phyloP scores from a whole-genome alignment of 92 coral and sea anemone genomes.

The Actinostola sp. region DNA sequence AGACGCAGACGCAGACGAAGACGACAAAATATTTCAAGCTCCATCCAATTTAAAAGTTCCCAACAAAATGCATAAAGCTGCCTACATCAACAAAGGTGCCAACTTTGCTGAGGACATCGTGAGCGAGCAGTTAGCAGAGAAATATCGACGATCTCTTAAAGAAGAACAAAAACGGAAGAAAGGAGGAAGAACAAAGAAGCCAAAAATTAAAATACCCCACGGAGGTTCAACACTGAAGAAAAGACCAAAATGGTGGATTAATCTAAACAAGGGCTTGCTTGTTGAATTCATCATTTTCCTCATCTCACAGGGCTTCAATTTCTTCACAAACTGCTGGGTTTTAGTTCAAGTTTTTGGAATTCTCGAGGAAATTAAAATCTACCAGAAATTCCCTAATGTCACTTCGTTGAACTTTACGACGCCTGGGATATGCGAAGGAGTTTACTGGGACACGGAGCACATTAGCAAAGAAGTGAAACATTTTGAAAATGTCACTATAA shows the following conservation, averaged over 20 bases:
- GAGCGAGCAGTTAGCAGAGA: constrained; percentile 27
- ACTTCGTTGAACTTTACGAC: constrained; percentile 55
- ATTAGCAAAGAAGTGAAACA: constrained; percentile 46
- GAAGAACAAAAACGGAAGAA: constrained; percentile 1
- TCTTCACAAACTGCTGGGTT: constrained; percentile 81
- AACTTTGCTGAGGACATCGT: constrained; percentile 33
- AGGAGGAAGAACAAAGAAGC: constrained; percentile 2
- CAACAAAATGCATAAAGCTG: constrained; percentile 4
- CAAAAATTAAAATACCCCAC: too few species aligned
- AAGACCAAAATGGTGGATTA: constrained; percentile 46
- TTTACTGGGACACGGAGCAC: constrained; percentile 70
- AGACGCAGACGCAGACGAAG: too few species aligned
- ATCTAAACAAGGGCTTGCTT: constrained; percentile 76
- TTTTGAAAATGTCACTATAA: constrained; percentile 45
- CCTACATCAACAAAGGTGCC: constrained; percentile 12
- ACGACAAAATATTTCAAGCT: too few species aligned
- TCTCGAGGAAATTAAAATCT: constrained; percentile 38
- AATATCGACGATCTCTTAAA: constrained; percentile 5
- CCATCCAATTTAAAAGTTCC: too few species aligned
- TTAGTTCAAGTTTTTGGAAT: constrained; percentile 62
- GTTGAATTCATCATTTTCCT: constrained; percentile 81
- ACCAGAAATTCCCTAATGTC: constrained; percentile 54
- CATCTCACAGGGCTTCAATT: constrained; percentile 85
- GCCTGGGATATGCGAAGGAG: constrained; percentile 65
- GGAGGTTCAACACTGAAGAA: background rate